Conservation (phyloP, 2,888 invertebrate genomes). For the Lycia hirtaria region DNA sequence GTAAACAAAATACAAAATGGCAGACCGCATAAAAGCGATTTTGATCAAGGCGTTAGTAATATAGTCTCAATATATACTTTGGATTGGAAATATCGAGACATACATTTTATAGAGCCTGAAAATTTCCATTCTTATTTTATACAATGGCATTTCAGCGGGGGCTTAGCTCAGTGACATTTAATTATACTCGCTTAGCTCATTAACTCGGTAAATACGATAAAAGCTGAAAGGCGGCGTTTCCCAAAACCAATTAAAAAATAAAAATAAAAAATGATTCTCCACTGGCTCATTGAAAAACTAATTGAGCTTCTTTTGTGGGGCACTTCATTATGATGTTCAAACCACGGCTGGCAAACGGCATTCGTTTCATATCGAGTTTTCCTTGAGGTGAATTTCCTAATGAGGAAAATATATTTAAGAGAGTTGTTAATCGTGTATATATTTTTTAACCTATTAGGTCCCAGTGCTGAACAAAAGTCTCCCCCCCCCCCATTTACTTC, state of each 20-base stretch:
- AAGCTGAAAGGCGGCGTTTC: conserved; percentile 10
- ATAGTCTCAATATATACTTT: no score
- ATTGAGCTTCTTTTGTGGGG: conserved; percentile 32
- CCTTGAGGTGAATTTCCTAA: conserved; percentile 16
- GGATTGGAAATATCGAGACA: no score
- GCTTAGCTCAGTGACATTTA: conserved; percentile 2
- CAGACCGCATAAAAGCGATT: no score
- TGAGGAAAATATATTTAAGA: not conserved
- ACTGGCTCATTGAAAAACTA: conserved; percentile 29
- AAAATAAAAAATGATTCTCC: conserved; percentile 16
- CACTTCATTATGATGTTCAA: conserved; percentile 32
- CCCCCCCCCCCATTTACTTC: no score
- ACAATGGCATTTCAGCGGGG: not conserved
- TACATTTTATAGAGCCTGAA: not conserved
- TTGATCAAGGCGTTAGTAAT: no score
- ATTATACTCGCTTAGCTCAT: conserved; percentile 20
- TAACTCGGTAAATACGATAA: conserved; percentile 29
- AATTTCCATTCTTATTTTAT: not conserved
- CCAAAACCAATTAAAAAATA: conserved; percentile 25
- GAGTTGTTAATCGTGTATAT: no score
- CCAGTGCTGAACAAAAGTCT: no score
- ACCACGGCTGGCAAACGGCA: conserved; percentile 24
- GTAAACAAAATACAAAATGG: no score
- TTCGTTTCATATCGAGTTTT: conserved; percentile 32
- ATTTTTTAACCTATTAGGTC: no score